Percentiles rank a stretch among this genome's conserved stretches.
phyloP scores from a whole-genome alignment of 2,113 vertebrate genomes.

The Lepidothrix coronata region DNA sequence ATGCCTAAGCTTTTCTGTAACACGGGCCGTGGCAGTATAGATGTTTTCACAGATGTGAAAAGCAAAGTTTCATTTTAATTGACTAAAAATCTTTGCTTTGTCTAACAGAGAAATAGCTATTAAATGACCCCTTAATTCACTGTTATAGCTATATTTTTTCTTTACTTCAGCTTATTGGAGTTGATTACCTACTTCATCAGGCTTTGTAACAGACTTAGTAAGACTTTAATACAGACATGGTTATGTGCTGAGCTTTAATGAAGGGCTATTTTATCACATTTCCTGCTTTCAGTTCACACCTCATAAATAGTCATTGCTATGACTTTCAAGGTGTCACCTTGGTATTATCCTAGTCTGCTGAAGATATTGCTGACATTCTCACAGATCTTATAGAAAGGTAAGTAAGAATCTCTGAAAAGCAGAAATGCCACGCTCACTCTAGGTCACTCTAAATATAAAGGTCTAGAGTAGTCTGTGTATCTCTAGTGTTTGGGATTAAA shows the following conservation, averaged over 20 bases:
- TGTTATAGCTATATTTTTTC: not conserved
- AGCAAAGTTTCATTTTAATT: not conserved
- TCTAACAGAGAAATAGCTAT: not conserved
- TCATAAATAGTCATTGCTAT: not conserved
- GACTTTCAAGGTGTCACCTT: not conserved
- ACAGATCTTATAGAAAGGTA: not conserved
- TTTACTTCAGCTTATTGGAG: not conserved
- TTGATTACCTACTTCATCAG: not conserved
- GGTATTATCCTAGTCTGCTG: not conserved
- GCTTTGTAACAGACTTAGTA: not conserved
- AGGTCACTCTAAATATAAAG: not conserved
- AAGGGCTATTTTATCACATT: not conserved
- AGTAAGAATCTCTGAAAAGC: not conserved
- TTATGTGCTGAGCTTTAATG: not conserved
- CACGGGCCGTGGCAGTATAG: not conserved
- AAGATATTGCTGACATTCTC: not conserved
- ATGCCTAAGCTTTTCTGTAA: not conserved
- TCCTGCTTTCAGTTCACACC: not conserved
- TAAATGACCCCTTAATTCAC: not conserved
- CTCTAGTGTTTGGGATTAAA: not conserved
- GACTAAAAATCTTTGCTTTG: not conserved
- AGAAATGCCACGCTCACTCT: not conserved
- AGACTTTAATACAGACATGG: not conserved
- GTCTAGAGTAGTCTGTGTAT: not conserved
- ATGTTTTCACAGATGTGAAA: not conserved